phyloP scores from a whole-genome alignment of 2,888 invertebrate species.

The Laspeyria flexula region DNA sequence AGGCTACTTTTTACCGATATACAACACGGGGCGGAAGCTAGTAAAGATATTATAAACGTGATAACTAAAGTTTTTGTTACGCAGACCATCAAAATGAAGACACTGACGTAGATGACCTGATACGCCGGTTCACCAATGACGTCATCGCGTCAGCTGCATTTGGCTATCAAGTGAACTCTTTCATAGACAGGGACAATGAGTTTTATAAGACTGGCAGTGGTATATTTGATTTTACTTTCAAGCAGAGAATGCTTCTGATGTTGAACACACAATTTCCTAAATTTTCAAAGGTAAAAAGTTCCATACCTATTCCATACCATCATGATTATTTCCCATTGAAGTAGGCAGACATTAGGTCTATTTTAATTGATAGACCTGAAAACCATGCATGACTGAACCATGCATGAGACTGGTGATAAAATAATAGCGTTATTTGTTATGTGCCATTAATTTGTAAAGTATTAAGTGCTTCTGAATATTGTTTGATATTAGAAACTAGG shows the following conservation, averaged over 20 bases:
- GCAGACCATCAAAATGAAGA: constrained; percentile 62
- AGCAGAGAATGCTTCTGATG: neutral
- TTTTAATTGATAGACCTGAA: too few species aligned
- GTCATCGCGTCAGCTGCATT: constrained; percentile 80
- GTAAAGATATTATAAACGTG: neutral
- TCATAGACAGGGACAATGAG: constrained; percentile 77
- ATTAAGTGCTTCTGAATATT: neutral
- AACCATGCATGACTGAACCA: too few species aligned
- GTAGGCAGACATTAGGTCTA: too few species aligned
- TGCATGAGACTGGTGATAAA: too few species aligned
- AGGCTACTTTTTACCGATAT: too few species aligned
- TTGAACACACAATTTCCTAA: constrained; percentile 36
- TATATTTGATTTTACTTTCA: neutral
- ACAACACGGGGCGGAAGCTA: neutral
- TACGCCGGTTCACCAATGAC: constrained; percentile 78
- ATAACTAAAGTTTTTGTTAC: neutral
- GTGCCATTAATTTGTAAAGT: too few species aligned
- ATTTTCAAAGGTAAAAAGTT: constrained; percentile 36
- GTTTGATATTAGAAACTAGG: neutral
- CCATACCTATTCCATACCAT: too few species aligned
- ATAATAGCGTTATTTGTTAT: too few species aligned
- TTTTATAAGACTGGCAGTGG: constrained; percentile 67
- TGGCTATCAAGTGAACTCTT: constrained; percentile 76
- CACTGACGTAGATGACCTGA: constrained; percentile 65
- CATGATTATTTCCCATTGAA: too few species aligned